These are phyloP conservation scores for Hartigia nigra DNA, from an alignment of 2,888 invertebrate species.

Conservation along the genomic window DNA sequence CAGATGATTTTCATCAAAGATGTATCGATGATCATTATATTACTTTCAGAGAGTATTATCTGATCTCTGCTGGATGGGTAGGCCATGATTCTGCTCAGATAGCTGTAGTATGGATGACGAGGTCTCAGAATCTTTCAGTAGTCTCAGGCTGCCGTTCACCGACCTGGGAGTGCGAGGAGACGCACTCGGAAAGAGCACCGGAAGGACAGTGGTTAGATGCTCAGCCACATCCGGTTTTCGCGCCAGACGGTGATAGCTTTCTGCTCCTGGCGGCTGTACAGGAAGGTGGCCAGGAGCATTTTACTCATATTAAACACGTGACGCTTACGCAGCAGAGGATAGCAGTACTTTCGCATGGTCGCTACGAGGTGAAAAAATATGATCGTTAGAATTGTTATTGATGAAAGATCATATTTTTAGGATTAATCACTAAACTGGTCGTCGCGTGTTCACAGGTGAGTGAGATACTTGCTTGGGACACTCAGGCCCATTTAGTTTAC, in stretches of 20 bases:
- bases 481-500: constrained; percentile 82
- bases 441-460: constrained; percentile 56
- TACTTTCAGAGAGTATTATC: constrained; percentile 84
- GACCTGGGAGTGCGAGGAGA: constrained; percentile 87
- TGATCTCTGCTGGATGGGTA: constrained; percentile 93
- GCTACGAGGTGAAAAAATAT: constrained; percentile 76
- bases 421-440: background rate
- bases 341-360: constrained; percentile 86
- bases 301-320: constrained; percentile 89
- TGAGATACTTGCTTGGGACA: constrained; percentile 87
- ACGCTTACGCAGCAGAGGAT: constrained; percentile 85
- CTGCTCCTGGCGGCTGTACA: constrained; percentile 84
- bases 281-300: constrained; percentile 85
- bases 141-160: constrained; percentile 87
- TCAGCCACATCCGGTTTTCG: constrained; percentile 85
- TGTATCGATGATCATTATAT: background rate
- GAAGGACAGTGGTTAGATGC: constrained; percentile 89
- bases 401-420: background rate
- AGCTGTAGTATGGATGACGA: constrained; percentile 92
- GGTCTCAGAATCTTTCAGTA: constrained; percentile 91
- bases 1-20: background rate
- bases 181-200: constrained; percentile 84
- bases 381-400: background rate
- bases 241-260: constrained; percentile 86
- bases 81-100: constrained; percentile 81